Base-by-base conservation (phyloP, 2,888 invertebrate genomes). In the Coenonympha glycerion region DNA sequence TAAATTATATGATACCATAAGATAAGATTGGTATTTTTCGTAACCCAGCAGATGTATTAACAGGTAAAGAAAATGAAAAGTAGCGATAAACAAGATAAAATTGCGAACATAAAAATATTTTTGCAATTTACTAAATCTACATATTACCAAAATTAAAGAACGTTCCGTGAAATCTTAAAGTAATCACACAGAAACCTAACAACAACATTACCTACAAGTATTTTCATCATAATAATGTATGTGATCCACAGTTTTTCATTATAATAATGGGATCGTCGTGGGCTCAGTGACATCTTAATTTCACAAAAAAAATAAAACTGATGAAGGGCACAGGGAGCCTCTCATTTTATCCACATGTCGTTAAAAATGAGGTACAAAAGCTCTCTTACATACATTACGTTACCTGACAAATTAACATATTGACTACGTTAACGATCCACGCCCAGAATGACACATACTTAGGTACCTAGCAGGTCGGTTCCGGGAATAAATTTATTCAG, bases 381-480 rank as follows among this genome's bases (percentile, higher is more conserved):
- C 60, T 51, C 24, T 55, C 48, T 55, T 73, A 70, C 68, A 46
- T 3, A 15, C 11, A 30, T 30, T 53, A 54, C 44, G 42, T 47
- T 39, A 49, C 44, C 31, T 22, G 34, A 47, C 31, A 39, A 37
- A 55, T 52, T 55, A 40, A 41, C 49, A 52, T 49, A 55, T 49
- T 46, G 52, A 46, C 41, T 33, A 50, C 33, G 47, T 33, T 47
- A 47, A 44, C 47, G 31, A 37, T 41, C 51, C 49, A 47, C 55
- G 18, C 52, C 47, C 49, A 47, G 15, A 40, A 49, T 55, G 52
- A 55, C 55, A 55, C 52, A 55, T 49, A 31, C 19, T 13, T 36
- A 33, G 39, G 33, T 36, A 28, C 18, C 28, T 44, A 16, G n/a
- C 8, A 13, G 1, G 36, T 49, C 24, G 9, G 42, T 49, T 50